Percentiles rank a stretch among this genome's conserved stretches.
Conservation (phyloP, 2,797 vertebrate genomes). For the Semaprochilodus insignis region DNA sequence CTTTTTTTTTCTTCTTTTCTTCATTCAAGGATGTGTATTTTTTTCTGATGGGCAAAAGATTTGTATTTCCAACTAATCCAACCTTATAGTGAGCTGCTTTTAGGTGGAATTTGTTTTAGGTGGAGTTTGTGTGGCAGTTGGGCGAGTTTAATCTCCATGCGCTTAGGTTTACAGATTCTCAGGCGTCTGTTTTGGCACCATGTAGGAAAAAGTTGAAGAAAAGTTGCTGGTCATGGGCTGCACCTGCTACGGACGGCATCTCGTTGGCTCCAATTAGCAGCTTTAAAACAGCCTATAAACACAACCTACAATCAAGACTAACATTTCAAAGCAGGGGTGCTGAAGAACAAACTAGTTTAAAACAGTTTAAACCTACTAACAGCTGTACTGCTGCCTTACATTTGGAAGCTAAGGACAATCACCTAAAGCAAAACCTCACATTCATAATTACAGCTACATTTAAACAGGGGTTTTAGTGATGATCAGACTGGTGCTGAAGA, state of each 20-base stretch:
- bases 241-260: slow-evolving; percentile 53
- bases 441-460: not conserved
- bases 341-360: not conserved
- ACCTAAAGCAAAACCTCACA: not conserved
- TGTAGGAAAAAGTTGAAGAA: slow-evolving; percentile 2
- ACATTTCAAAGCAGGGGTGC: not conserved
- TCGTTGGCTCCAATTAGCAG: not conserved
- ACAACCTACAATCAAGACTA: not conserved
- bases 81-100: slow-evolving; percentile 15
- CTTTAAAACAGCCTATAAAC: not conserved
- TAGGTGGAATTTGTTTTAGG: slow-evolving; percentile 20
- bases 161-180: slow-evolving; percentile 5
- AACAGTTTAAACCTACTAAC: not conserved
- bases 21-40: slow-evolving; percentile 22
- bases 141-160: not conserved
- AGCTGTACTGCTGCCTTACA: not conserved
- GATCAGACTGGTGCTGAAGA: not conserved
- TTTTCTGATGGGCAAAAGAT: slow-evolving; percentile 2
- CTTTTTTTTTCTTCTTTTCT: not conserved
- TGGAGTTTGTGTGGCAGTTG: not conserved
- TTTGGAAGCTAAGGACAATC: not conserved
- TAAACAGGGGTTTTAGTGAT: not conserved
- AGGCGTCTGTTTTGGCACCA: not conserved
- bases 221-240: slow-evolving; percentile 33
- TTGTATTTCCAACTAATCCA: not conserved